phyloP scores from a whole-genome alignment of 2,888 invertebrate species.

The Plebejus melissa region DNA sequence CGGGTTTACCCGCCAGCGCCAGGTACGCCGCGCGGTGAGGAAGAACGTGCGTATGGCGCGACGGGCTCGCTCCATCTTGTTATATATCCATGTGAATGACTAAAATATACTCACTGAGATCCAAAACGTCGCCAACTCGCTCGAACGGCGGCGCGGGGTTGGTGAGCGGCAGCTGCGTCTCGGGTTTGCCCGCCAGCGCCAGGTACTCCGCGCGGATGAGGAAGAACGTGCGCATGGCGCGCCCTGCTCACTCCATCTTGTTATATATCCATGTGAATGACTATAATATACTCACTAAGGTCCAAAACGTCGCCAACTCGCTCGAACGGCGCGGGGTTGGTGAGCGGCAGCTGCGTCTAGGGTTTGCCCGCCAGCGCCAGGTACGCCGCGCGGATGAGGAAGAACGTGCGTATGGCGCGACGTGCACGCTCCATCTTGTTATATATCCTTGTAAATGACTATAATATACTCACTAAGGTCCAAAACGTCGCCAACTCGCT shows the following conservation, averaged over 20 bases:
- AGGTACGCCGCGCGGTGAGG: constrained; percentile 87
- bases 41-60: constrained; percentile 96
- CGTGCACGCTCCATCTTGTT: constrained; percentile 89
- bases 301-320: constrained; percentile 97
- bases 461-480: constrained; percentile 89
- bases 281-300: constrained; percentile 84
- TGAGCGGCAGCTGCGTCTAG: constrained; percentile 88
- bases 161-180: constrained; percentile 90
- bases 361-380: constrained; percentile 88
- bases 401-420: constrained; percentile 95
- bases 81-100: too few relatives aligned
- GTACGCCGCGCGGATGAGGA: constrained; percentile 89
- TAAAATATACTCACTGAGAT: constrained; percentile 87
- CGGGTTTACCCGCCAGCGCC: constrained; percentile 85
- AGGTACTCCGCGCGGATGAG: constrained; percentile 87
- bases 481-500: constrained; percentile 95
- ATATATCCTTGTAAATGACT: too few relatives aligned
- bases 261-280: too few relatives aligned
- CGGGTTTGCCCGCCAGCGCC: too few relatives aligned
- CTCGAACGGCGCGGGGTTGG: constrained; percentile 92
- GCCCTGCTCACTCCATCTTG: constrained; percentile 90
- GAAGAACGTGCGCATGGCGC: constrained; percentile 96
- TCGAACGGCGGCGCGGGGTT: constrained; percentile 90
- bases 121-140: constrained; percentile 95
- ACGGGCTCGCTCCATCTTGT: constrained; percentile 89